These are phyloP conservation scores for Amyelois transitella DNA, from an alignment of 1,140 invertebrate species.

Conservation along the genomic window DNA sequence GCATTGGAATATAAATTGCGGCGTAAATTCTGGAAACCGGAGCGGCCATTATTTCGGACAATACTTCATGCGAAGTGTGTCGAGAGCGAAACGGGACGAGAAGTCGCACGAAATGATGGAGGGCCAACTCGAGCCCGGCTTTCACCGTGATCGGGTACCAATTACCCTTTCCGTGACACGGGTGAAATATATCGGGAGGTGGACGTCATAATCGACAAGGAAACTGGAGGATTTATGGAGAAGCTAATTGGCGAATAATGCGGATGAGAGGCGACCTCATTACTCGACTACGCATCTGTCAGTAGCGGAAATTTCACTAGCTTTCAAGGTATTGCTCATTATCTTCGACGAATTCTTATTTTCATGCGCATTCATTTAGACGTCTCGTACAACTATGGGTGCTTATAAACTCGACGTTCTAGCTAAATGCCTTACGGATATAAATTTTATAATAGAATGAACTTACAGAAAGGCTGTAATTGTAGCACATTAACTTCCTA, in stretches of 20 bases:
- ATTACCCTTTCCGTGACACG: conserved; percentile 3
- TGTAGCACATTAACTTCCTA: neutral
- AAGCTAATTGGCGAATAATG: neutral
- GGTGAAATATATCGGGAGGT: conserved; percentile 1
- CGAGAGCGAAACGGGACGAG: conserved; percentile 2
- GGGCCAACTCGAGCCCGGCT: neutral
- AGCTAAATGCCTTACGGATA: too few species aligned
- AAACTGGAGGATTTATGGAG: neutral
- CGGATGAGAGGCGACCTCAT: neutral
- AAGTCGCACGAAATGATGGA: conserved; percentile 4
- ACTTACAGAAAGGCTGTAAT: neutral
- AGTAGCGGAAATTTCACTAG: neutral
- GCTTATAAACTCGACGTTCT: too few species aligned
- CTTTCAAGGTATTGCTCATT: neutral
- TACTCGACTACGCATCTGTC: neutral
- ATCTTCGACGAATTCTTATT: neutral
- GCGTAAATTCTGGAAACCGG: conserved; percentile 2
- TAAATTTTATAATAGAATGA: neutral
- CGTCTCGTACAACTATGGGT: neutral
- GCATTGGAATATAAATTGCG: neutral
- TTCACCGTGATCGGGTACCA: conserved; percentile 5
- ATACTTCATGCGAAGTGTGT: conserved; percentile 1
- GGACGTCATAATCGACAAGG: conserved; percentile 4
- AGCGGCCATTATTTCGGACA: conserved; percentile 2
- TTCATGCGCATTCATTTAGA: neutral